Base-by-base conservation (phyloP, 35 echinoderm and acorn worm species). In the Nesometra sesokonis region DNA sequence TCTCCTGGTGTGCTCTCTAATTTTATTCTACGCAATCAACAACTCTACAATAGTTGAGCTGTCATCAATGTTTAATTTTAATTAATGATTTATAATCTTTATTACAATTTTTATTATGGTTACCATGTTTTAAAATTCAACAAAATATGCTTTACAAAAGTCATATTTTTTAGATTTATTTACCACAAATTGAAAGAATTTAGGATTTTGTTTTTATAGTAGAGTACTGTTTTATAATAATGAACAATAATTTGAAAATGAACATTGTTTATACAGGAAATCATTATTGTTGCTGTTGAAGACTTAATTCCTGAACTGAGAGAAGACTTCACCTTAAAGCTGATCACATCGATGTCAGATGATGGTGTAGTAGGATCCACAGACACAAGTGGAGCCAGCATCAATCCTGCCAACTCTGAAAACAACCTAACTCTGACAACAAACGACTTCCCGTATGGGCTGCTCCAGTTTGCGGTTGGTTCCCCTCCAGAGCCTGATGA, bases 331-430 rank as follows among this genome's bases (percentile, higher is more conserved):
- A 36, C 84, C 0, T 52, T 99, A 13, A 81, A 57, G 37, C 90
- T 99, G 15, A 31, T 99, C 17, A 33, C 90, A 9, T n/a, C 86
- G 23, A 47, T 99, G 0, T 99, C 96, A 29, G 96, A 99, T 36
- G 96, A 99, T 83, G 96, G 96, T 0, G 43, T 94, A 34, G 57
- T 91, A 0, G 93, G 96, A 36, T 85, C 92, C 11, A 94, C 92
- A 57, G 88, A 90, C 87, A 99, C 96, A 84, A 99, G 96, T 36
- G 96, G 96, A 0, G 96, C 96, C 21, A 99, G 96, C 77, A 82
- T 99, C 34, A 85, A 92, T 82, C 90, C 90, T 0, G 82, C 67
- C 33, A 86, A 90, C 38, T 84, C 37, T 47, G 80, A 82, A 35
- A 94, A 88, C 33, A 88, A 84, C 47, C 36, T 99, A n/a, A 82